A percentile compares a stretch with the other conserved stretches of the same genome.
Conservation (phyloP, 1,140 invertebrate genomes). For the Apis cerana region DNA sequence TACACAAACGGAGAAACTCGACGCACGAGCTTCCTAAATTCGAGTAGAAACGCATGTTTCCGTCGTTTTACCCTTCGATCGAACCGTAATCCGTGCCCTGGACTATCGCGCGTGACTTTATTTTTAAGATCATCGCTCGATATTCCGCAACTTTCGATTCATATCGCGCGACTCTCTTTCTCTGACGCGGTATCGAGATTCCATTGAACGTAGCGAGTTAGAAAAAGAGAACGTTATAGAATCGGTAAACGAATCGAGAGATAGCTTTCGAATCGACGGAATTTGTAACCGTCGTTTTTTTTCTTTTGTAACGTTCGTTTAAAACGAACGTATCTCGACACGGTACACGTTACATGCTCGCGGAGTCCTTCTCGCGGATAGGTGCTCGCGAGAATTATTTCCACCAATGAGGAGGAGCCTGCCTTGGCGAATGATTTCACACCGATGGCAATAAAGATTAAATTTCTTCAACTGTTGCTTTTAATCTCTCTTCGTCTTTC, state of each 20-base stretch:
- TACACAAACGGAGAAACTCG: not conserved
- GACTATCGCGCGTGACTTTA: constrained; percentile 37
- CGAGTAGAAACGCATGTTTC: not conserved
- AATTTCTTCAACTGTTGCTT: too few species aligned
- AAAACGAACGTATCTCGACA: too few species aligned
- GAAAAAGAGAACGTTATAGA: not conserved
- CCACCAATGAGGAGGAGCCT: too few species aligned
- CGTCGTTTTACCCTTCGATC: not conserved
- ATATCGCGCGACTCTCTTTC: not conserved
- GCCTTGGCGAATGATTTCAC: too few species aligned
- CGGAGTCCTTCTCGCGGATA: too few species aligned
- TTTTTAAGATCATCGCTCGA: constrained; percentile 41
- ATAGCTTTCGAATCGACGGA: not conserved
- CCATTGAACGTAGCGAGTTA: not conserved
- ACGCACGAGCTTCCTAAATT: constrained; percentile 3
- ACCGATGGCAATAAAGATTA: too few species aligned
- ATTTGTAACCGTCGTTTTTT: not conserved
- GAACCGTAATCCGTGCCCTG: constrained; percentile 11
- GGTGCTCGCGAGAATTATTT: too few species aligned
- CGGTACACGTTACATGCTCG: too few species aligned
- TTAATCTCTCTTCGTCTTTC: too few species aligned
- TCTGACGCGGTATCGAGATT: not conserved
- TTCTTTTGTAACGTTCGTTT: rapidly evolving
- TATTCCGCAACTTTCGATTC: constrained; percentile 31
- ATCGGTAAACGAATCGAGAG: not conserved